Percentiles rank a stretch among this genome's conserved stretches.
phyloP scores from a whole-genome alignment of 2,113 vertebrate genomes.

The Elachura formosa region DNA sequence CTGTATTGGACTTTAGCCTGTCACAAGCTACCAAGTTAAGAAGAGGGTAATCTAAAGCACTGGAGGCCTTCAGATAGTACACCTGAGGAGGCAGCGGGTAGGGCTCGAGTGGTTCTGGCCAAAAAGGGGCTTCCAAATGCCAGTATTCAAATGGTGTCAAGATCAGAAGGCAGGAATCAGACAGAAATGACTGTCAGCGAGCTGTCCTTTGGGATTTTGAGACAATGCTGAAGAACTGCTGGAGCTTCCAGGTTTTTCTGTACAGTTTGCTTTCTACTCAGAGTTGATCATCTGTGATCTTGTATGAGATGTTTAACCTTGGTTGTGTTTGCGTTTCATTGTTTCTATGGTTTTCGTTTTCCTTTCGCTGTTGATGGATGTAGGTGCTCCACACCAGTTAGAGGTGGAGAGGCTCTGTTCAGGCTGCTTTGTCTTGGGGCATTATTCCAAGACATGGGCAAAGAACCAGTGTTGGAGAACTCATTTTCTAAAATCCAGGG shows the following conservation, averaged over 20 bases:
- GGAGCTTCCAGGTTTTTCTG: not conserved
- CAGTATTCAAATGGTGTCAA: not conserved
- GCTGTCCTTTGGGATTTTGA: not conserved
- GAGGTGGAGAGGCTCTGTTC: not conserved
- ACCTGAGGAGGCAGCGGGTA: not conserved
- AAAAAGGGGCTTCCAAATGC: not conserved
- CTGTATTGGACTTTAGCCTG: not conserved
- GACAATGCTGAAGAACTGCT: not conserved
- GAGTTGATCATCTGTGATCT: constrained; percentile 3
- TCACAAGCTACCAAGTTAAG: not conserved
- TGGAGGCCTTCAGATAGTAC: not conserved
- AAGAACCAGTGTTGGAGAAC: not conserved
- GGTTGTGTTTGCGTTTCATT: constrained; percentile 20
- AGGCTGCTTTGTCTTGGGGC: not conserved
- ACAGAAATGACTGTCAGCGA: not conserved
- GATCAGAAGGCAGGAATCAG: not conserved
- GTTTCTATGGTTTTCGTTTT: not conserved
- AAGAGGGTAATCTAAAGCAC: not conserved
- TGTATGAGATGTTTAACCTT: not conserved
- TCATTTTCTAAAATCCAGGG: not conserved
- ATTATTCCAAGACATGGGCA: not conserved
- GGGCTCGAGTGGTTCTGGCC: not conserved
- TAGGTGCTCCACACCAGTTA: not conserved
- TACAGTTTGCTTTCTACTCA: not conserved
- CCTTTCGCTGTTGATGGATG: not conserved